Conservation (phyloP, 2,888 invertebrate genomes). For the Eledone cirrhosa region DNA sequence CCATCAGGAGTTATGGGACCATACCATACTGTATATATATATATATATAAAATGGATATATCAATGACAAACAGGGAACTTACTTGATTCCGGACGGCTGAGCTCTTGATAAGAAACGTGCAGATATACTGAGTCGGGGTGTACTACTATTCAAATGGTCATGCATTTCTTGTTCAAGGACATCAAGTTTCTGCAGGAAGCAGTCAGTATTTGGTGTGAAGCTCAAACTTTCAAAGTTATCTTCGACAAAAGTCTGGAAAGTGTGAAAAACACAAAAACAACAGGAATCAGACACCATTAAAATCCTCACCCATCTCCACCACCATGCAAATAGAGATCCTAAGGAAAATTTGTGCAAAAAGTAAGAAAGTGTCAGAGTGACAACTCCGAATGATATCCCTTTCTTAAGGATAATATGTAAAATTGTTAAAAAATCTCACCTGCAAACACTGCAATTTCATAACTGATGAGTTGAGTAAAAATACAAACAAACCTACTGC, state of each 20-base stretch:
- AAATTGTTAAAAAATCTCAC: too few relatives aligned
- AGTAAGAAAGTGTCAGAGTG: not conserved
- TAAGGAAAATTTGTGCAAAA: not conserved
- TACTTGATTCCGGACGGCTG: constrained; percentile 38
- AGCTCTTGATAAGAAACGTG: constrained; percentile 56
- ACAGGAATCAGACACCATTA: not conserved
- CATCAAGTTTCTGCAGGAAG: constrained; percentile 53
- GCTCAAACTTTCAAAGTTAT: constrained; percentile 58
- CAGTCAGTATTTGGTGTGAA: constrained; percentile 52
- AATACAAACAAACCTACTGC: too few relatives aligned
- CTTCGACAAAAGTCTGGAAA: constrained; percentile 55
- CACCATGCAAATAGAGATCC: not conserved
- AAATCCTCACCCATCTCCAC: not conserved
- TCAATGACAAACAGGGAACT: not conserved
- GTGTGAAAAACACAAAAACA: constrained; percentile 33
- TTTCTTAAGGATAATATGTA: too few relatives aligned
- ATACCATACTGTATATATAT: too few relatives aligned
- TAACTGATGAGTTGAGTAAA: too few relatives aligned
- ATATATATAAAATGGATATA: too few relatives aligned
- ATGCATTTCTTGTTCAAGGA: constrained; percentile 46
- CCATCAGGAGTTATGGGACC: too few relatives aligned
- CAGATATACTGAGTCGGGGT: constrained; percentile 55
- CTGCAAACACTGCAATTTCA: too few relatives aligned
- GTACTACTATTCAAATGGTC: constrained; percentile 42
- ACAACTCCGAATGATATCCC: too few relatives aligned